Base-by-base conservation (phyloP, 2,113 vertebrate species). In the Forbesichthys agassizii region DNA sequence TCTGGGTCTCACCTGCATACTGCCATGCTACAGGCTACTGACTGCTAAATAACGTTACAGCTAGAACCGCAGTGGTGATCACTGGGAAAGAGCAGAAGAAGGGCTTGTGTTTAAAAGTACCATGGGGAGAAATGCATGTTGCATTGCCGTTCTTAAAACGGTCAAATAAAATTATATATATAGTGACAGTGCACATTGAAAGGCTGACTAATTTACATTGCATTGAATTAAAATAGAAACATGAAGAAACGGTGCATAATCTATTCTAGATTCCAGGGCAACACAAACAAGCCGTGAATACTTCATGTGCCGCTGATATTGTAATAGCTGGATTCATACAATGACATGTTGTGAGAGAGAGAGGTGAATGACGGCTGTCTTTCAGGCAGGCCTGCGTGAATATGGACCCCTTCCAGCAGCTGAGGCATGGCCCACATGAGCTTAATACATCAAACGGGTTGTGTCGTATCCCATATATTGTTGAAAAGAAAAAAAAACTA, bases 1-100 rank as follows among this genome's bases (percentile, higher is more conserved):
- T 88, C 80, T 90, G 85, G 89, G 88, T 90, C 88, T 84, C 86
- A 91, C 89, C 88, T 88, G 84, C 81, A 71, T 78, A 33, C 78
- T 48, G 64, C 64, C 33, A 16, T 66, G 72, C 80, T 66, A 57
- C 11, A 68, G 75, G 66, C 69, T 48, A 71, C 73, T 11, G 67
- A 58, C 66, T 66, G 69, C 69, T 52, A 49, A 58, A 75, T 2
- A 74, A 64, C 61, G 11, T 64, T 51, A 49, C 56, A 27, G 12
- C 3, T 20, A 14, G 69, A 12, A 12, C n/a, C 36, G 73, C 36
- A 59, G 27, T 12, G 5, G 13, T 14, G 52, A 76, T 82, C 56
- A 42, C 65, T 54, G 66, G 73, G 65, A 66, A 51, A 33, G 59
- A 47, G 27, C 11, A 52, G 51, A 53, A n/a, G 27, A 58, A 27